Percentiles rank a stretch among this genome's conserved stretches.
phyloP scores from a whole-genome alignment of 2,797 vertebrate genomes.

The Silurus aristotelis region DNA sequence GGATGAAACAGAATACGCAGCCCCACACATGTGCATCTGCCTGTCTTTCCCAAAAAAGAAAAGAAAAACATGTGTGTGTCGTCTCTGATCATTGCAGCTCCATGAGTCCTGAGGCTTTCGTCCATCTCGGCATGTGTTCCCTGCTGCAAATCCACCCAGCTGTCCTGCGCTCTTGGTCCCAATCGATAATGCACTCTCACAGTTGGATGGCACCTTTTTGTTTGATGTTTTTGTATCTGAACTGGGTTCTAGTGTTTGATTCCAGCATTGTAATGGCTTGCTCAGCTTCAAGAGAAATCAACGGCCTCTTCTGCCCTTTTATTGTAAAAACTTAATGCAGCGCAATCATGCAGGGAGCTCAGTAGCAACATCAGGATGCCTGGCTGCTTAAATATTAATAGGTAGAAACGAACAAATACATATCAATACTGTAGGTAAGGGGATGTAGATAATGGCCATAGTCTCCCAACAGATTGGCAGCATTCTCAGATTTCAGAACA shows the following conservation, averaged over 20 bases:
- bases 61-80: background rate
- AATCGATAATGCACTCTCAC: conserved; percentile 33
- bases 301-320: background rate
- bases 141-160: conserved; percentile 15
- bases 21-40: background rate
- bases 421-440: conserved; percentile 71
- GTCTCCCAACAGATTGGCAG: conserved; percentile 16
- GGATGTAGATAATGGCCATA: conserved; percentile 52
- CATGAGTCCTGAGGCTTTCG: conserved; percentile 14
- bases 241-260: conserved; percentile 23
- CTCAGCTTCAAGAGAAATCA: conserved; percentile 16
- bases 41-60: background rate
- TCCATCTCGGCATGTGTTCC: conserved; percentile 24
- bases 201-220: conserved; percentile 18
- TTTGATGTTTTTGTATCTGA: conserved; percentile 34
- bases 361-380: conserved; percentile 18
- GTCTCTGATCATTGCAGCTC: conserved; percentile 10
- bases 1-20: conserved; percentile 14
- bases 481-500: conserved; percentile 3
- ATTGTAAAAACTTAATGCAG: conserved; percentile 1
- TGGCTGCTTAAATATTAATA: conserved; percentile 70
- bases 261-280: conserved; percentile 26
- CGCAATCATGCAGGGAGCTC: conserved; percentile 22
- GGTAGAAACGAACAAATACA: conserved; percentile 66
- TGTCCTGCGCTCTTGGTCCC: conserved; percentile 23